phyloP scores from a whole-genome alignment of 2,113 vertebrate genomes.

The Ammodytes marinus region DNA sequence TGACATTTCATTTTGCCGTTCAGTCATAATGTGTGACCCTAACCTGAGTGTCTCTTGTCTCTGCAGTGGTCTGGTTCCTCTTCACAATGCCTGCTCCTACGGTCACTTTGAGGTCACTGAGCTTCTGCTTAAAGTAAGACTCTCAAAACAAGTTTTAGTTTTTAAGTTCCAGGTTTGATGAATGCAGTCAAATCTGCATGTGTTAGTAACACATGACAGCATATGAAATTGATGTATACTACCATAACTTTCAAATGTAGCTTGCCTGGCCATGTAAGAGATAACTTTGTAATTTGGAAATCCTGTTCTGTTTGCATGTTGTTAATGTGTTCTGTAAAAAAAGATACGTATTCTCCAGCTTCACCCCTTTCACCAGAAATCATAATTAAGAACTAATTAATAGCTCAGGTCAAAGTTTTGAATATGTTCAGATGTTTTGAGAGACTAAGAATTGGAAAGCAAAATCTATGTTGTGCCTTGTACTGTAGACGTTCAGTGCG shows the following conservation, averaged over 20 bases:
- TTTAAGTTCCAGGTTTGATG: not conserved
- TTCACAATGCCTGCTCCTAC: slow-evolving; percentile 99
- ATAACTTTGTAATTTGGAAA: not conserved
- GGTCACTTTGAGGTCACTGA: slow-evolving; percentile 99
- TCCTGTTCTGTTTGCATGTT: not conserved
- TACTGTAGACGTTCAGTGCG: not conserved
- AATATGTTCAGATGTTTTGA: not conserved
- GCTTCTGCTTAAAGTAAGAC: slow-evolving; percentile 94
- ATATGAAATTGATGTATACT: not conserved
- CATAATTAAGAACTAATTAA: not conserved
- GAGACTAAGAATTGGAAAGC: not conserved
- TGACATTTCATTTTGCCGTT: not conserved
- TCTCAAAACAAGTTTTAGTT: not conserved
- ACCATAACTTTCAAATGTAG: no score
- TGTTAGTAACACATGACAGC: not conserved
- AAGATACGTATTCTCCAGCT: no score
- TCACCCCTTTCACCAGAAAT: not conserved
- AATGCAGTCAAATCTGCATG: no score
- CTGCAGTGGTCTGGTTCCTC: slow-evolving; percentile 94
- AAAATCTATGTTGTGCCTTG: not conserved
- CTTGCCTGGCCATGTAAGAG: no score
- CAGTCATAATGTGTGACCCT: not conserved
- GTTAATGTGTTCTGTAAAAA: no score
- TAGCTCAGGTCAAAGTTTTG: not conserved
- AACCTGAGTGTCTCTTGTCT: slow-evolving; percentile 19